These are phyloP conservation scores for Dufourea novaeangliae DNA, from an alignment of 1,140 invertebrate species.

Conservation along the genomic window DNA sequence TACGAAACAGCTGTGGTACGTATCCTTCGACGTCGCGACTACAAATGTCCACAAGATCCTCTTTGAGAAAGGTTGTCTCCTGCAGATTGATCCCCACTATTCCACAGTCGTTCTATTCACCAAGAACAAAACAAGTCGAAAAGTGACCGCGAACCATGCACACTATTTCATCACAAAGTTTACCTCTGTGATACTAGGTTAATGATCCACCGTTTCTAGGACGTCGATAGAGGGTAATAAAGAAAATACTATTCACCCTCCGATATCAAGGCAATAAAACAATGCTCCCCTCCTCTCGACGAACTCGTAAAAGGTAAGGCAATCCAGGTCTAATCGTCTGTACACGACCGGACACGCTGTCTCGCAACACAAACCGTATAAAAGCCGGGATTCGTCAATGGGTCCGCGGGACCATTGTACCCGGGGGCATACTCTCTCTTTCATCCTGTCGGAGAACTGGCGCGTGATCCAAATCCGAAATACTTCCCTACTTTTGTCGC, in stretches of 20 bases:
- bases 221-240: not conserved
- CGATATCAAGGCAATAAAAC: not conserved
- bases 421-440: conserved; percentile 29
- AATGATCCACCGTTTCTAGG: too few species aligned
- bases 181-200: too few species aligned
- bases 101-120: too few species aligned
- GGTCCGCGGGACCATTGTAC: conserved; percentile 55
- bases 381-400: conserved; percentile 50
- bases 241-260: not conserved
- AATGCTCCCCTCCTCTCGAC: not conserved
- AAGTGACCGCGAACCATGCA: too few species aligned
- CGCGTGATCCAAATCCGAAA: conserved; percentile 56
- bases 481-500: conserved; percentile 40
- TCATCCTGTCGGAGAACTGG: conserved; percentile 45
- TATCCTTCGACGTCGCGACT: too few species aligned
- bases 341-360: not conserved
- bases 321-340: conserved; percentile 8
- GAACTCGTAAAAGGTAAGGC: not conserved
- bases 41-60: too few species aligned
- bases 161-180: too few species aligned
- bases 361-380: not conserved
- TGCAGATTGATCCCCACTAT: too few species aligned
- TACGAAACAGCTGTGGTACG: too few species aligned
- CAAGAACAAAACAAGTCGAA: too few species aligned
- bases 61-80: too few species aligned